phyloP scores from a whole-genome alignment of 1,140 invertebrate genomes.

The Drosophila watanabei region DNA sequence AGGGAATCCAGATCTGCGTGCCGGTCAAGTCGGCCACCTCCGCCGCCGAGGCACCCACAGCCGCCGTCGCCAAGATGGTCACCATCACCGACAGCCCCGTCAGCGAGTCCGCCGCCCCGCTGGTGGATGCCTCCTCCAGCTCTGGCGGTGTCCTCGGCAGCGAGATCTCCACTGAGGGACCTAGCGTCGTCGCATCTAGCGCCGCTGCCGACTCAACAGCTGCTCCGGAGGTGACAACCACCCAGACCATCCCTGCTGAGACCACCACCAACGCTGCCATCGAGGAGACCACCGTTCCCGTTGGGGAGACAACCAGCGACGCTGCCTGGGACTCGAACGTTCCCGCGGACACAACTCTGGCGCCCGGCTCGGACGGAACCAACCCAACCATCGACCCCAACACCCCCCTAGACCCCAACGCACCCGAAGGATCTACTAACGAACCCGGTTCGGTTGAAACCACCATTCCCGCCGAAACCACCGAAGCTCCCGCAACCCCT shows the following conservation, averaged over 20 bases:
- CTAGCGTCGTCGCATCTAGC: slow-evolving; percentile 9
- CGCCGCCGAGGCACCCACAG: slow-evolving; percentile 37
- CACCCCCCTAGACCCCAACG: slow-evolving; percentile 32
- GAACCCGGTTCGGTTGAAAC: slow-evolving; percentile 27
- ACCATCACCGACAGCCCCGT: slow-evolving; percentile 63
- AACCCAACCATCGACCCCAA: slow-evolving; percentile 33
- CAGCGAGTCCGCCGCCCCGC: slow-evolving; percentile 48
- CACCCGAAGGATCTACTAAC: slow-evolving; percentile 27
- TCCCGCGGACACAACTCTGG: slow-evolving; percentile 18
- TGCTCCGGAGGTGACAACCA: slow-evolving; percentile 22
- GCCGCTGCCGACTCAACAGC: slow-evolving; percentile 15
- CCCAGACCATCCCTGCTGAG: not conserved
- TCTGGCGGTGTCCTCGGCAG: not conserved
- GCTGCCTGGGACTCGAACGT: slow-evolving; percentile 22
- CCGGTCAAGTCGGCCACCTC: slow-evolving; percentile 46
- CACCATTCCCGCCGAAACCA: slow-evolving; percentile 30
- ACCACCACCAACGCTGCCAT: slow-evolving; percentile 20
- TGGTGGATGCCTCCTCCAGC: slow-evolving; percentile 43
- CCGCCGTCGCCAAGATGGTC: slow-evolving; percentile 58
- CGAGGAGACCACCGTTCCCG: slow-evolving; percentile 27
- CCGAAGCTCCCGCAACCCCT: slow-evolving; percentile 6
- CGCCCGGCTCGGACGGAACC: slow-evolving; percentile 13
- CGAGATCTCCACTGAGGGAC: slow-evolving; percentile 25
- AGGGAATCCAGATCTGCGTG: slow-evolving; percentile 75
- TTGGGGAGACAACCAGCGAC: slow-evolving; percentile 17